These are phyloP conservation scores for Leptinotarsa defecta DNA, from an alignment of 1,140 invertebrate species.

Conservation along the genomic window DNA sequence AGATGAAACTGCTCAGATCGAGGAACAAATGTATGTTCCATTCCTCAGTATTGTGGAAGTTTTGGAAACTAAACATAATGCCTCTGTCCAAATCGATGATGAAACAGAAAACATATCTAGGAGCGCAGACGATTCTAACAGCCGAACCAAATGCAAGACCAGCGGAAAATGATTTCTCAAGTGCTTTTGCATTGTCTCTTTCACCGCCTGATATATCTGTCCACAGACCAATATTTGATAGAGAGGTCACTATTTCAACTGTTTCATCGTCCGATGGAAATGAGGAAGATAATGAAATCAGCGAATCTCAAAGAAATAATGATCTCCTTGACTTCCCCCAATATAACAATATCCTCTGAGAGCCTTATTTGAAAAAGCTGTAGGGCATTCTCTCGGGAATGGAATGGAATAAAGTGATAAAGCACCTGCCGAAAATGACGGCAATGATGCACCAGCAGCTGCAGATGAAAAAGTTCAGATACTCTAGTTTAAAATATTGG, in stretches of 20 bases:
- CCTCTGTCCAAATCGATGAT: conserved; percentile 28
- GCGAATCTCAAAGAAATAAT: too few relatives aligned
- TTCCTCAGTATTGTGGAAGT: conserved; percentile 27
- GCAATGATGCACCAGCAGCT: neutral
- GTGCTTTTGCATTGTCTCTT: conserved; percentile 18
- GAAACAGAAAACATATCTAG: conserved; percentile 18
- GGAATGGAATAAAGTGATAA: neutral
- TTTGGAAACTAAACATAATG: conserved; percentile 30
- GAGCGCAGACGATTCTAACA: conserved; percentile 23
- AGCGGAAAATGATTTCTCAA: conserved; percentile 30
- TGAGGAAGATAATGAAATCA: conserved; percentile 11
- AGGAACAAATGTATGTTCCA: conserved; percentile 30
- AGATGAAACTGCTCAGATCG: conserved; percentile 28
- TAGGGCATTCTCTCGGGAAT: neutral
- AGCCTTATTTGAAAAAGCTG: too few relatives aligned
- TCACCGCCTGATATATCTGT: neutral
- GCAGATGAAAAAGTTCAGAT: neutral
- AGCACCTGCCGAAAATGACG: neutral
- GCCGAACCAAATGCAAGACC: conserved; percentile 29
- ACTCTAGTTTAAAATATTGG: conserved; percentile 11
- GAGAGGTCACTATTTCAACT: neutral
- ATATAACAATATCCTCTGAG: too few relatives aligned
- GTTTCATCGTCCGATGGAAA: neutral
- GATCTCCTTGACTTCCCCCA: too few relatives aligned
- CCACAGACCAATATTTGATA: conserved; percentile 14